Conservation (phyloP, 2,888 invertebrate genomes). For the Octodonta nipae region DNA sequence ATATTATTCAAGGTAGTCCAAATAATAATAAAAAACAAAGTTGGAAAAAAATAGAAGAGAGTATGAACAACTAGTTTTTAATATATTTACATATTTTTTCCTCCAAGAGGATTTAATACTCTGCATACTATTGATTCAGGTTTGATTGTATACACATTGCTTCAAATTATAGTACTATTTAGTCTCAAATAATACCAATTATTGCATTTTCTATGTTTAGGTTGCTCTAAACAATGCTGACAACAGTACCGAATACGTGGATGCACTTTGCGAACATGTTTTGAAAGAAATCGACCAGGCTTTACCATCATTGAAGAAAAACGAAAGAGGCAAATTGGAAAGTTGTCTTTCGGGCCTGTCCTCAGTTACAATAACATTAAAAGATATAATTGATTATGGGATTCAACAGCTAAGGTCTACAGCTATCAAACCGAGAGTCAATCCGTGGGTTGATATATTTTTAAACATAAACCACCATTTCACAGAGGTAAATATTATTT, state of each 20-base stretch:
- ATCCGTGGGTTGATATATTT: conserved; percentile 75
- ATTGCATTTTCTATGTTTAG: conserved; percentile 39
- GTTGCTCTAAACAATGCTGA: conserved; percentile 83
- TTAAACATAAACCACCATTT: conserved; percentile 62
- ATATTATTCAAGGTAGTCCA: too few species aligned
- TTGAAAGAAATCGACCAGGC: conserved; percentile 54
- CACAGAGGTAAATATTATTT: conserved; percentile 51
- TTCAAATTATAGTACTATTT: too few species aligned
- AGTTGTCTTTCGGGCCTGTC: conserved; percentile 53
- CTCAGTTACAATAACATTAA: conserved; percentile 44
- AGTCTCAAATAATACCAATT: too few species aligned
- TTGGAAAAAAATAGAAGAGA: too few species aligned
- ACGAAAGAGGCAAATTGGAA: conserved; percentile 58
- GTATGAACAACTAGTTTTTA: too few species aligned
- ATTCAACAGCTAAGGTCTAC: conserved; percentile 64
- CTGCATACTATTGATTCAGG: too few species aligned
- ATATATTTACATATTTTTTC: too few species aligned
- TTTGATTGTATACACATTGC: too few species aligned
- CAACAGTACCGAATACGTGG: conserved; percentile 78
- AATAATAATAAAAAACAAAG: too few species aligned
- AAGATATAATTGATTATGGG: conserved; percentile 62
- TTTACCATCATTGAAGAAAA: conserved; percentile 45
- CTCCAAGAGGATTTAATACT: too few species aligned
- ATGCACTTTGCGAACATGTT: conserved; percentile 67
- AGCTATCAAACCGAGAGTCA: conserved; percentile 71